Evolutionary conservation across 2,113 vertebrate genomes (phyloP), one percentile per base, ranked within the genome.

Genomic region (Theristicus caerulescens): DNA sequence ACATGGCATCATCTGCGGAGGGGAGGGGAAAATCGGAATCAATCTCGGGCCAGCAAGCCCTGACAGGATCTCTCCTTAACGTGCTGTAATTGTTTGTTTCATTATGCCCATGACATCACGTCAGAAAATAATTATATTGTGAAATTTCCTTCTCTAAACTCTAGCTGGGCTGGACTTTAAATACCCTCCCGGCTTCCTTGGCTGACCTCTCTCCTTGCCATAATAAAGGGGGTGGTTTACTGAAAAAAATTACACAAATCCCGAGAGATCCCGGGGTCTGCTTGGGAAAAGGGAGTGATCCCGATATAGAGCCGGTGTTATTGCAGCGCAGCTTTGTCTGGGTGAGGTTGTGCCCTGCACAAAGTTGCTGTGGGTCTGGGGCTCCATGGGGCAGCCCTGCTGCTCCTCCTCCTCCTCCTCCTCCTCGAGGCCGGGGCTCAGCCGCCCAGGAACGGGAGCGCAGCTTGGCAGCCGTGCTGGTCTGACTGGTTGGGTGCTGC

Each of bases 301-400:
- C 71, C 1, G 0, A 29, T n/a, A 10, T 2, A 7, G 47, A 19
- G 22, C 5, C 38, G 0, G 59, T 0, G 12, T 0, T 8, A 9
- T 3, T 4, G 0, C 69, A 6, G 25, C 1, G 6, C 16, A 4
- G 88, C 64, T 72, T 9, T 6, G 6, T 11, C 46, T 2, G 3
- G 7, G 38, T 0, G 26, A 19, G 27, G 15, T 0, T n/a, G n/a
- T 40, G 42, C 24, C 46, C 64, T 7, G 1, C 27, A 2, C 17
- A 7, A 0, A 19, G 44, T 25, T 31, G 58, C 67, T 0, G 7
- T 5, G 54, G 7, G 21, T 54, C 18, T 32, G 32, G 67, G 26
- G 7, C 38, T 76, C n/a, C 0, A 0, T 49, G 64, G 18, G 47
- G 47, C 38, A 24, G 26, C 74, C 47, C 42, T 38, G 6, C 38